Base-by-base conservation (phyloP, 2,113 vertebrate species). In the Entomyzon cyanotis region DNA sequence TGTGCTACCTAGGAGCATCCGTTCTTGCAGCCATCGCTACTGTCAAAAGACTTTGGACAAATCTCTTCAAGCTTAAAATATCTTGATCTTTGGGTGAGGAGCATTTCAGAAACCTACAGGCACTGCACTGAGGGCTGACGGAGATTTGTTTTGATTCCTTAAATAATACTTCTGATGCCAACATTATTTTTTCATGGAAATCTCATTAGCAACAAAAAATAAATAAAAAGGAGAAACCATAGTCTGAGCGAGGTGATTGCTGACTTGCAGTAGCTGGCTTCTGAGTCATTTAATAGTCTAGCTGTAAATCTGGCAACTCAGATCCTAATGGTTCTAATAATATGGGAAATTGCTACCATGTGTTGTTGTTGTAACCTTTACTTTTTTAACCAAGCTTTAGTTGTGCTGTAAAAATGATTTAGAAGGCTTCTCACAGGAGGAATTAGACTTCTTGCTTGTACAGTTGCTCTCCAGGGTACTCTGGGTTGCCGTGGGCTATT, bases 191-290 rank as follows among this genome's bases (percentile, higher is more conserved):
- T 70, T 81, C 3, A 28, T 16, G 3, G 19, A 70, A 84, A 71
- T 62, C 20, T 74, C 33, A n/a, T 52, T 89, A 71, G 33, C 28
- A 83, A 39, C 17, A 46, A 53, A 75, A 68, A 47, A 7, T 7
- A 73, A 65, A 42, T 42, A 11, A 39, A 52, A 59, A 24, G 3
- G 11, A 25, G 24, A 52, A 69, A 46, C 1, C 0, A 0, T 60
- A 33, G 21, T n/a, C 28, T 35, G 47, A 47, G n/a, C 47, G 30
- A 81, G 17, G 19, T 49, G 47, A 25, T 73, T 90, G 55, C 31
- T 94, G 78, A 65, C 28, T 76, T 74, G 23, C 30, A 59, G 53
- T 86, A 64, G 67, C 71, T 82, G 83, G 20, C 33, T 33, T 68
- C 15, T 1, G 7, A 17, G 14, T 28, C 81, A 39, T 31, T 82